Evolutionary conservation across 2,113 vertebrate genomes (phyloP), one percentile per base, ranked within the genome.

Genomic region (Perca schrenkii): DNA sequence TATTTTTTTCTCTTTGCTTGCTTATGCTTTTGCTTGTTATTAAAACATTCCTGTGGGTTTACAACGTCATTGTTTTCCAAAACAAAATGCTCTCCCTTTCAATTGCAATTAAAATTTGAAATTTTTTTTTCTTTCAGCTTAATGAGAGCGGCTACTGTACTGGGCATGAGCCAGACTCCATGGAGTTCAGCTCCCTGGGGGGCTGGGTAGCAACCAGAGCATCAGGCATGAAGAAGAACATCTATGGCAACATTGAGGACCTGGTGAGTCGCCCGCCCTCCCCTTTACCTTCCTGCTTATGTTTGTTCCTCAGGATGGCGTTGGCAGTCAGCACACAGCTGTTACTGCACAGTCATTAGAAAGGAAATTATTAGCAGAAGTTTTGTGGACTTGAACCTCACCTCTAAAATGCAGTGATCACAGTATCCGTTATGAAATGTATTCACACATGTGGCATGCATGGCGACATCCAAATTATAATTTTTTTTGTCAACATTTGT

Each of bases 161-260:
- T 62, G 98, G 98, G 82, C 98, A 99, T 54, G 98, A 99, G 92
- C 98, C 98, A 21, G 98, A 99, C 93, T 99, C 98, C 67, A 96
- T 98, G 96, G 98, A 99, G 91, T 99, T 99, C 94, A 99, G 98
- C 86, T 98, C 98, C 25, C 92, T 99, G 58, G 98, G 98, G 76
- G 98, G 98, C 85, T 99, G 98, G 98, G 97, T 99, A 79, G 97
- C 98, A 82, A 99, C 98, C 62, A 96, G 98, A 83, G 98, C 98
- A 52, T 99, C 98, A 19, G 98, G 98, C 94, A 99, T 99, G 98
- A 99, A 99, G 95, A 99, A 99, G 91, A 99, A 99, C 91, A 96
- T 99, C 94, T 99, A 99, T 63, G 98, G 98, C 93, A 99, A 99
- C 95, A 99, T 99, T 66, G 98, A 99, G 92, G 98, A 99, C 94